Percentiles rank a stretch among this genome's conserved stretches.
Conservation (phyloP, 1,140 invertebrate genomes). For the Meloidogyne floridensis region DNA sequence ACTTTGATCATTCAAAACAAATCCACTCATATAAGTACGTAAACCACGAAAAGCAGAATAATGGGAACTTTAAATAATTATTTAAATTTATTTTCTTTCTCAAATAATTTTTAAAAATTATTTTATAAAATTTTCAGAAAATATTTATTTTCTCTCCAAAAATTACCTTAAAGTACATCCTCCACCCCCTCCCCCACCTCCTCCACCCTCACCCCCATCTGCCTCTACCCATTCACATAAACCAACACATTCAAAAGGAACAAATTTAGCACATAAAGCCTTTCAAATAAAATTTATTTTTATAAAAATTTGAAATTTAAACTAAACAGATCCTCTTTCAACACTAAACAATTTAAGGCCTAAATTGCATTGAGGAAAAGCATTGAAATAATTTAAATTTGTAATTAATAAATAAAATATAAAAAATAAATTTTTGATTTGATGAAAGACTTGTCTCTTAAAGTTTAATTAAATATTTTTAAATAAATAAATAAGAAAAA, state of each 20-base stretch:
- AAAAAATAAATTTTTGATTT: neutral
- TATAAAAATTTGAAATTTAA: constrained; percentile 21
- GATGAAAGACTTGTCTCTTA: too few species aligned
- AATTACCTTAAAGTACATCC: constrained; percentile 16
- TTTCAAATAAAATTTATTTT: constrained; percentile 14
- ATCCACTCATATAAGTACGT: constrained; percentile 45
- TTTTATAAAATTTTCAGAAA: neutral
- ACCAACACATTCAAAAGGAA: constrained; percentile 39
- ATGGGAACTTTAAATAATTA: constrained; percentile 17
- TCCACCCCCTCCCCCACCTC: too few species aligned
- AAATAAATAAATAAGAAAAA: too few species aligned
- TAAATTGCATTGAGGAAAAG: constrained; percentile 41
- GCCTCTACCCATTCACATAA: constrained; percentile 44
- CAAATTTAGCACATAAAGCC: constrained; percentile 37
- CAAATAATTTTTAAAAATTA: neutral
- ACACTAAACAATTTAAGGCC: constrained; percentile 43
- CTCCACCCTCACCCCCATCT: constrained; percentile 1
- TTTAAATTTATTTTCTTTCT: too few species aligned
- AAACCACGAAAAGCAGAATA: constrained; percentile 39
- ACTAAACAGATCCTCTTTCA: constrained; percentile 31
- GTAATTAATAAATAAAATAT: neutral
- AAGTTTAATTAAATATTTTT: neutral
- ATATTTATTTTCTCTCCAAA: neutral
- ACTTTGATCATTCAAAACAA: constrained; percentile 38
- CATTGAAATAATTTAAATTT: neutral